Base-by-base conservation (phyloP, 1,140 invertebrate genomes). In the Alviniconcha marisindica region DNA sequence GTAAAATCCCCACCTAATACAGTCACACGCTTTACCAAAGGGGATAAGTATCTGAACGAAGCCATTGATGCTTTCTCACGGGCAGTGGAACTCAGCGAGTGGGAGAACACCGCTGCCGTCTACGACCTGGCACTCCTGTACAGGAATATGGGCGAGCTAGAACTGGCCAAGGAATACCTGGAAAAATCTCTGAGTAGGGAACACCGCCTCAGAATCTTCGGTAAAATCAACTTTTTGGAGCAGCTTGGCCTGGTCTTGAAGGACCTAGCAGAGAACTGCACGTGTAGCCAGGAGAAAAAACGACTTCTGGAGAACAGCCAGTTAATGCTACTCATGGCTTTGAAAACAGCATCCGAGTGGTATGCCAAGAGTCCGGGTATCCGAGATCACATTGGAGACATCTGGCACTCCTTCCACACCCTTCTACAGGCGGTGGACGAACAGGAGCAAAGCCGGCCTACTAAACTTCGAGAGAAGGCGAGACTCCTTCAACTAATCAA, bases 361-460 rank as follows among this genome's bases (percentile, higher is more conserved):
- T 80, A 60, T 36, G 33, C 31, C 12, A 42, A 63, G 40, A 14
- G 10, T 66, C 78, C 78, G 12, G 4, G 0, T 15, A 14, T 66
- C 40, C 12, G 69, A 15, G 18, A n/a, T 10, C 78, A 80, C 24
- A 69, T 80, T 24, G 14, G 60, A 54, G 36, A n/a, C 14, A 21
- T 63, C n/a, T 80, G 78, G 78, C 33, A 80, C 44, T 80, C 78
- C n/a, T 80, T 80, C 56, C 14, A 56, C 24, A 48, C 31, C n/a
- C 78, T 80, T 15, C 4, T 80, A 14, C 36, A 42, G 54, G 18
- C 33, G 24, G 40, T 44, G n/a, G 38, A 80, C 28, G 56, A 28
- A 42, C 36, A 31, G 0, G n/a, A 66, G 18, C 0, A 66, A 28
- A 24, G 40, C n/a, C 28, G 36, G 4, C 18, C 33, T 14, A 3